Percentiles rank a stretch among this genome's conserved stretches.
Evolutionary conservation across 1,140 invertebrate species (phyloP).

Genomic region (Gryllus bimaculatus): DNA sequence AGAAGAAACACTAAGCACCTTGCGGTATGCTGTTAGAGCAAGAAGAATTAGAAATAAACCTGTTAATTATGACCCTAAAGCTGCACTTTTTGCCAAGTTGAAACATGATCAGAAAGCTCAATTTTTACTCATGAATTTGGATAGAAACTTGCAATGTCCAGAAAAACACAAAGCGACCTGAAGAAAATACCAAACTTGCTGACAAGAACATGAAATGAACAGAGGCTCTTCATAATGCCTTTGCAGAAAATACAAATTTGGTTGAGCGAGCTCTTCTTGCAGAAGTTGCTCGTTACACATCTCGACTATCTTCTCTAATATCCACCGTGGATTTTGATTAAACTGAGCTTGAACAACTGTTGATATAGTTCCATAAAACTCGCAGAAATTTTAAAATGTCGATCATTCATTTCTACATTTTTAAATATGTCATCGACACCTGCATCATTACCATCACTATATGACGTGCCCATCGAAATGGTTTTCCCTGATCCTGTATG

Average conservation of each 20-base stretch:
- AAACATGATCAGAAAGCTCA: slow-evolving; percentile 34
- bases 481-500: slow-evolving; percentile 93
- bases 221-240: slow-evolving; percentile 44
- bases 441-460: slow-evolving; percentile 47
- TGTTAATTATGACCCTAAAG: slow-evolving; percentile 74
- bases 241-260: slow-evolving; percentile 47
- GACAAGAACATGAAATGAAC: slow-evolving; percentile 49
- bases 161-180: slow-evolving; percentile 39
- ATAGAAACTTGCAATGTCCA: slow-evolving; percentile 31
- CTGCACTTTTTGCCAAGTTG: slow-evolving; percentile 49
- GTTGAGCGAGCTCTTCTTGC: slow-evolving; percentile 51
- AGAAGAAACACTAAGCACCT: slow-evolving; percentile 80
- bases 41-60: slow-evolving; percentile 88
- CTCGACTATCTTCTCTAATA: slow-evolving; percentile 67
- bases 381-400: slow-evolving; percentile 62
- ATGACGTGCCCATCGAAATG: slow-evolving; percentile 82
- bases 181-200: slow-evolving; percentile 37
- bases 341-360: slow-evolving; percentile 43
- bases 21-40: slow-evolving; percentile 84
- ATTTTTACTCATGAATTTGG: slow-evolving; percentile 43
- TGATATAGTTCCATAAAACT: slow-evolving; percentile 37
- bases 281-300: slow-evolving; percentile 42
- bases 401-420: slow-evolving; percentile 51
- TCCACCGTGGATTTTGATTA: slow-evolving; percentile 55
- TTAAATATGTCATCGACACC: slow-evolving; percentile 79